A percentile compares a stretch with the other conserved stretches of the same genome.
Evolutionary conservation across 1,140 invertebrate species (phyloP).

Genomic region (Pogonomyrmex californicus): DNA sequence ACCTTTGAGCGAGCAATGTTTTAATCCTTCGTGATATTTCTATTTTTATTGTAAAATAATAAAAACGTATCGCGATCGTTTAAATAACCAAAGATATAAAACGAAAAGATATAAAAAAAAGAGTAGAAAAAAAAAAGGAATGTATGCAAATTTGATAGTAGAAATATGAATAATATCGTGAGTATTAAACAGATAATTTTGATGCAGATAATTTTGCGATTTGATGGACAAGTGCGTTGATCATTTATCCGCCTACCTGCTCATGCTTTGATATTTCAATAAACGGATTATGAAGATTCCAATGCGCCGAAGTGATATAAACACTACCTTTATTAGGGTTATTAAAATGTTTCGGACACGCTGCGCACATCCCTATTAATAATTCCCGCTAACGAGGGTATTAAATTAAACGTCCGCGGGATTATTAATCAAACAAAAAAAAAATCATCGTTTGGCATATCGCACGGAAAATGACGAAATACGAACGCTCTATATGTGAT

Average conservation of each 20-base stretch:
- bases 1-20: slow-evolving; percentile 12
- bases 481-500: neutral
- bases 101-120: too few relatives aligned
- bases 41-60: neutral
- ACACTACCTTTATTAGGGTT: neutral
- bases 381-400: slow-evolving; percentile 8
- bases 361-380: neutral
- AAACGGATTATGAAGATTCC: neutral
- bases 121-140: neutral
- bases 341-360: neutral
- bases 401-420: neutral
- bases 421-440: slow-evolving; percentile 22
- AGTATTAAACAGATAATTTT: neutral
- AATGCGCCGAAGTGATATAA: neutral
- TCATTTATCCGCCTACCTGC: neutral
- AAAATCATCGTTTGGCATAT: neutral
- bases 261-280: slow-evolving; percentile 49
- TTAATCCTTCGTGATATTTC: neutral
- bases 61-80: neutral
- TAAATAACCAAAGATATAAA: neutral
- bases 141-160: neutral
- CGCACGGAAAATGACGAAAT: too few relatives aligned
- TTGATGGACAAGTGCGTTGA: neutral
- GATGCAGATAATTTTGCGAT: too few relatives aligned
- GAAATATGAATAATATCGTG: neutral